A percentile compares a stretch with the other conserved stretches of the same genome.
Evolutionary conservation across 2,888 invertebrate genomes (phyloP).

Genomic region (Epiblema foenella): DNA sequence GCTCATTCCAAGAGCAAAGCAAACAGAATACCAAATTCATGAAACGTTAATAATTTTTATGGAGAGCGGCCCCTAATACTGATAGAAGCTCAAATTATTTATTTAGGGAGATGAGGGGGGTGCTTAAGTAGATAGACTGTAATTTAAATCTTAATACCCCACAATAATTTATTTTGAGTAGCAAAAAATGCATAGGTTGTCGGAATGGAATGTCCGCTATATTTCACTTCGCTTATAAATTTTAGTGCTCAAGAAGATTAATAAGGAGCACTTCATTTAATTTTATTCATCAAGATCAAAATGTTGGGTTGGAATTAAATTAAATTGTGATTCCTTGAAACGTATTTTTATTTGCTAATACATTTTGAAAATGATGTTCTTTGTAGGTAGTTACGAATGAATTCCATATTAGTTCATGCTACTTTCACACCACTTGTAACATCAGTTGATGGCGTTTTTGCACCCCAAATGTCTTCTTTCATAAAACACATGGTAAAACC

Average conservation of each 20-base stretch:
- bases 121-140: constrained; percentile 73
- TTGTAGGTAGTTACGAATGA: too few relatives aligned
- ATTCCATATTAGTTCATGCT: too few relatives aligned
- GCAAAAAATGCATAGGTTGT: constrained; percentile 68
- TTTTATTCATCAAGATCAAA: constrained; percentile 37
- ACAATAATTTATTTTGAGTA: constrained; percentile 79
- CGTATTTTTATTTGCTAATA: too few relatives aligned
- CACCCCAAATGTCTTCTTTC: too few relatives aligned
- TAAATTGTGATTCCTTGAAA: constrained; percentile 9
- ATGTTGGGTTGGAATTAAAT: constrained; percentile 15
- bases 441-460: too few relatives aligned
- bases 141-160: constrained; percentile 79
- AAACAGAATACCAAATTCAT: constrained; percentile 72
- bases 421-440: too few relatives aligned
- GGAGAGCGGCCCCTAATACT: constrained; percentile 58
- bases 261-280: constrained; percentile 41
- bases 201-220: constrained; percentile 63
- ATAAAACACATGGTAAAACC: too few relatives aligned
- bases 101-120: constrained; percentile 63
- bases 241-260: constrained; percentile 52
- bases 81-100: constrained; percentile 69
- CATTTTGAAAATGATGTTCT: constrained; percentile 6
- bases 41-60: constrained; percentile 76
- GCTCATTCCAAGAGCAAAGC: constrained; percentile 44
- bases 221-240: constrained; percentile 55